A percentile compares a stretch with the other conserved stretches of the same genome.
Evolutionary conservation across 1,140 invertebrate genomes (phyloP).

Genomic region (Dinoponera quadriceps): DNA sequence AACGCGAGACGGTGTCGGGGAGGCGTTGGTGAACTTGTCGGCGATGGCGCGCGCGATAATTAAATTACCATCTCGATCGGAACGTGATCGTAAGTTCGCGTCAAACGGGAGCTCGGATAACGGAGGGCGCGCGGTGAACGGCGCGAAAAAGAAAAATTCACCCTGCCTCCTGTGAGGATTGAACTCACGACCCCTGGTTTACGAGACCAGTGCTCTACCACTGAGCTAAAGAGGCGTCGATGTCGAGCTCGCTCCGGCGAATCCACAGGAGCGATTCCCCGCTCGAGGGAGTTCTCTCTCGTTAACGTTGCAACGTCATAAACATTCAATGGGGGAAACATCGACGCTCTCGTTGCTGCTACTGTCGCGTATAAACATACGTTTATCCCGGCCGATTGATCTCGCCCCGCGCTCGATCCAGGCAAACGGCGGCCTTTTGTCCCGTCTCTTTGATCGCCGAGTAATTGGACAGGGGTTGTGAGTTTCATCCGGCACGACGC

Average conservation of each 20-base stretch:
- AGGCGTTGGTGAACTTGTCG: too few relatives aligned
- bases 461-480: constrained; percentile 49
- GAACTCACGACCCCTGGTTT: constrained; percentile 93
- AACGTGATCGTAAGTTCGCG: too few relatives aligned
- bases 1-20: too few relatives aligned
- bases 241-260: constrained; percentile 1
- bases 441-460: constrained; percentile 9
- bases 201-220: constrained; percentile 93
- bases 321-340: background rate
- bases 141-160: constrained; percentile 37
- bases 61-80: too few relatives aligned
- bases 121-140: background rate
- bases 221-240: constrained; percentile 90
- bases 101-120: background rate
- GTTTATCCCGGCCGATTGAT: background rate
- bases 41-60: too few relatives aligned
- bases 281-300: background rate
- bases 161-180: constrained; percentile 89
- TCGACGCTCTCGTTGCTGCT: background rate
- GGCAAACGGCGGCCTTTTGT: background rate
- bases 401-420: background rate
- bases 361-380: too few relatives aligned
- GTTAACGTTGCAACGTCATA: background rate
- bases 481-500: constrained; percentile 55
- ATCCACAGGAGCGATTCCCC: background rate